Conservation (phyloP, 2,113 vertebrate species). For the Petaurus breviceps region DNA sequence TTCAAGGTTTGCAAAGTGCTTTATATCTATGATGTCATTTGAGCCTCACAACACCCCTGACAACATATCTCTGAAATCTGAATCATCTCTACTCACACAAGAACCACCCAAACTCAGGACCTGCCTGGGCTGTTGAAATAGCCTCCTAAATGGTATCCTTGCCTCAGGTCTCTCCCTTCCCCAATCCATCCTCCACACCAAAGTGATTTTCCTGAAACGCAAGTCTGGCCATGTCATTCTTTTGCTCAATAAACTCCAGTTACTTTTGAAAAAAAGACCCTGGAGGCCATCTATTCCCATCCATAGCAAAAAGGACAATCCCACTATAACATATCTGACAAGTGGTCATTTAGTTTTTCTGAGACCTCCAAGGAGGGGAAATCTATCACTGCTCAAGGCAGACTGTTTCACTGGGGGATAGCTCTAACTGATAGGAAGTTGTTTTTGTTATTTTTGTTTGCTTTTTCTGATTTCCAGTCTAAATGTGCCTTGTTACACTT, state of each 20-base stretch:
- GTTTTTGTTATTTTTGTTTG: too few species aligned
- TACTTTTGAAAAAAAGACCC: not conserved
- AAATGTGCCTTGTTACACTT: too few species aligned
- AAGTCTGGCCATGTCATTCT: not conserved
- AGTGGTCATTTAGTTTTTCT: not conserved
- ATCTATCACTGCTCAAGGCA: too few species aligned
- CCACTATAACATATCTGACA: not conserved
- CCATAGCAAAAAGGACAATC: too few species aligned
- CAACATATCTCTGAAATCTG: not conserved
- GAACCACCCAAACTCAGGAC: not conserved
- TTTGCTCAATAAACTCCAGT: not conserved
- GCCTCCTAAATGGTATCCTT: not conserved
- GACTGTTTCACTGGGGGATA: too few species aligned
- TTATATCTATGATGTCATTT: too few species aligned
- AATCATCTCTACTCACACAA: not conserved
- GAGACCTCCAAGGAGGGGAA: too few species aligned
- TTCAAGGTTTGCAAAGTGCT: too few species aligned
- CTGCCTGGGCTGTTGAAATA: not conserved
- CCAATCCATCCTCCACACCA: not conserved
- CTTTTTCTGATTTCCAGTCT: too few species aligned
- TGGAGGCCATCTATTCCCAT: not conserved
- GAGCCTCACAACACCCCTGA: not conserved
- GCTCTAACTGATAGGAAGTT: too few species aligned
- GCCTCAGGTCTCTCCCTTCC: not conserved
- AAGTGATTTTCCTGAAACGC: not conserved